Conservation (phyloP, 2,888 invertebrate genomes). For the Drosophila kuntzei region DNA sequence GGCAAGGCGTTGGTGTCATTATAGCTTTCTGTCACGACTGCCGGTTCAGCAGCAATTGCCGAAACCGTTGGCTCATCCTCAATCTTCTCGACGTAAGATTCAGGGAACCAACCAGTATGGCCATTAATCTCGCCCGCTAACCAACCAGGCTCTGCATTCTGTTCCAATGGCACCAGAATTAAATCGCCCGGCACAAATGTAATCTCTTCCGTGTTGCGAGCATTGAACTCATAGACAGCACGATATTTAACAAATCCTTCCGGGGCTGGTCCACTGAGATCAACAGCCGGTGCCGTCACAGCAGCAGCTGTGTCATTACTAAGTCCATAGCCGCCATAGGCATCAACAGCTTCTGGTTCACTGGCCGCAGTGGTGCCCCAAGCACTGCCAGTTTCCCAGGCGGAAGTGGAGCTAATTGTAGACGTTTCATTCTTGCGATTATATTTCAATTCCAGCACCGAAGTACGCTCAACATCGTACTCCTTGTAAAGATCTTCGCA, state of each 20-base stretch:
- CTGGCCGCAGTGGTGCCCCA: slow-evolving; percentile 42
- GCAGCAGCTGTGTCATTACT: slow-evolving; percentile 80
- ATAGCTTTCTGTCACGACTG: slow-evolving; percentile 61
- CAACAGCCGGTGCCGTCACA: slow-evolving; percentile 55
- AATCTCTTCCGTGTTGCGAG: slow-evolving; percentile 96
- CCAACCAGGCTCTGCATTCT: slow-evolving; percentile 99
- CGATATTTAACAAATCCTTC: slow-evolving; percentile 90
- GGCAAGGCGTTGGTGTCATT: slow-evolving; percentile 81
- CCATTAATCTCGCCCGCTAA: slow-evolving; percentile 96
- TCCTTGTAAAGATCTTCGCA: slow-evolving; percentile 89
- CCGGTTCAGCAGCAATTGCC: slow-evolving; percentile 22
- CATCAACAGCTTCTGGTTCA: slow-evolving; percentile 64
- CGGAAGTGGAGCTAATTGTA: slow-evolving; percentile 80
- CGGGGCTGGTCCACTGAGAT: slow-evolving; percentile 84
- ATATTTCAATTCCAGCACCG: slow-evolving; percentile 87
- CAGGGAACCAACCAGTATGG: slow-evolving; percentile 98
- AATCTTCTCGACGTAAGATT: slow-evolving; percentile 95
- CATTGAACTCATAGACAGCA: slow-evolving; percentile 97
- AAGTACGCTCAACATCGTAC: slow-evolving; percentile 89
- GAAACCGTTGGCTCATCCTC: slow-evolving; percentile 81
- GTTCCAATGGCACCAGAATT: slow-evolving; percentile 90
- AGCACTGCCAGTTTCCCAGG: slow-evolving; percentile 86
- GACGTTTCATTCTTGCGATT: slow-evolving; percentile 85
- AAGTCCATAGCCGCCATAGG: slow-evolving; percentile 59
- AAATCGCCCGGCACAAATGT: slow-evolving; percentile 97